Percentiles rank a stretch among this genome's conserved stretches.
These are phyloP conservation scores for Apamea anceps DNA, from an alignment of 2,888 invertebrate genomes.

Conservation along the genomic window DNA sequence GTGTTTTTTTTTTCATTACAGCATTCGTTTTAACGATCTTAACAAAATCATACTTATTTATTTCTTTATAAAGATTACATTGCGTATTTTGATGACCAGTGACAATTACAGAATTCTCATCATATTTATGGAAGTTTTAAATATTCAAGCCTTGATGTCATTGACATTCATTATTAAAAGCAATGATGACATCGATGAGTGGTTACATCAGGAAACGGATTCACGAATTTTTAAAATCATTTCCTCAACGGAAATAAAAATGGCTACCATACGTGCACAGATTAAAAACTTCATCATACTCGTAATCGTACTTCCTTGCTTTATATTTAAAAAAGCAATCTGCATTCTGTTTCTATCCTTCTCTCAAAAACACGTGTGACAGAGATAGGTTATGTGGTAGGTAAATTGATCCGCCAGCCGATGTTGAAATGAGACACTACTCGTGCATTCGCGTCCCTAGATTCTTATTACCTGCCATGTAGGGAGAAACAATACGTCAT, in stretches of 20 bases:
- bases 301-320: slow-evolving; percentile 53
- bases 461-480: slow-evolving; percentile 75
- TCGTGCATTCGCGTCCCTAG: slow-evolving; percentile 59
- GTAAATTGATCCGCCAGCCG: slow-evolving; percentile 73
- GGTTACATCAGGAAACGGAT: slow-evolving; percentile 57
- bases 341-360: slow-evolving; percentile 57
- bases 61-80: not conserved
- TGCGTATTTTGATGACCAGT: not conserved
- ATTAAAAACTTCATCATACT: slow-evolving; percentile 59
- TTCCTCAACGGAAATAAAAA: slow-evolving; percentile 70
- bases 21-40: not conserved
- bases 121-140: slow-evolving; percentile 1
- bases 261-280: slow-evolving; percentile 65
- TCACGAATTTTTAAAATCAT: slow-evolving; percentile 53
- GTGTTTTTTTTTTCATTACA: not conserved
- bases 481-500: slow-evolving; percentile 75
- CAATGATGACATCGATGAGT: slow-evolving; percentile 53
- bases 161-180: slow-evolving; percentile 41
- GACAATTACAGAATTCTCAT: not conserved
- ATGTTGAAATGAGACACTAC: slow-evolving; percentile 75
- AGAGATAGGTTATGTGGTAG: slow-evolving; percentile 58
- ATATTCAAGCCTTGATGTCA: slow-evolving; percentile 27
- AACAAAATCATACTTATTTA: not conserved
- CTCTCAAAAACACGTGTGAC: slow-evolving; percentile 49
- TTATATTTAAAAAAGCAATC: slow-evolving; percentile 59